Conservation (phyloP, 1,140 invertebrate species). For the Cataglyphis hispanica region DNA sequence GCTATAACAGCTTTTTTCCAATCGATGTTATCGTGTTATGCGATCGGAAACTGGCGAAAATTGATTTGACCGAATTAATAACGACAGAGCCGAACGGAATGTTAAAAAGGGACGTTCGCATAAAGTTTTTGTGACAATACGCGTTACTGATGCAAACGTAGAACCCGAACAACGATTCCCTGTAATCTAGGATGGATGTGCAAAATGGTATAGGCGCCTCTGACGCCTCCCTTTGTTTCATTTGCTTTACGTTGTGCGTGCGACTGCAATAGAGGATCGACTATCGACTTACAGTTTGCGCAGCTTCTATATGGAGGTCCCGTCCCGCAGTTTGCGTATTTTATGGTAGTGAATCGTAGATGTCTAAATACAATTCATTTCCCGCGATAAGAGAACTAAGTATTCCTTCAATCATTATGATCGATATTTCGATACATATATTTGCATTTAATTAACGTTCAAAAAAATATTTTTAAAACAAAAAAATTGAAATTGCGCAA, state of each 20-base stretch:
- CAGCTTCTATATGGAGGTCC: neutral
- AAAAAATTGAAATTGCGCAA: neutral
- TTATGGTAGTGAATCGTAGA: constrained; percentile 15
- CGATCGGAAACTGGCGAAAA: neutral
- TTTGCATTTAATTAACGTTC: neutral
- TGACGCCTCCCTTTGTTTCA: constrained; percentile 38
- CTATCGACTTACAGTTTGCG: constrained; percentile 53
- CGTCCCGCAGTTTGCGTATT: constrained; percentile 1
- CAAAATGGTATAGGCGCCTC: constrained; percentile 10
- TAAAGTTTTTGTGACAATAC: constrained; percentile 40
- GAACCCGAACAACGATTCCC: constrained; percentile 32
- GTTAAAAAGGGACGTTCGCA: constrained; percentile 10
- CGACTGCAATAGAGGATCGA: constrained; percentile 37
- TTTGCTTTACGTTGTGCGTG: constrained; percentile 12
- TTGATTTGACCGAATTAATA: constrained; percentile 24
- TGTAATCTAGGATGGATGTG: constrained; percentile 52
- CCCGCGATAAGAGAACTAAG: constrained; percentile 18
- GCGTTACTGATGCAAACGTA: neutral
- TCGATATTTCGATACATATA: neutral
- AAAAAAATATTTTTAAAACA: neutral
- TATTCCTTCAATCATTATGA: neutral
- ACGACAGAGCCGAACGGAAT: neutral
- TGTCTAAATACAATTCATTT: constrained; percentile 7
- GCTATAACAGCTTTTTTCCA: neutral
- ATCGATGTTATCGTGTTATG: neutral